Evolutionary conservation across 2,113 vertebrate species (phyloP).

Genomic region (Tyrannus savana): DNA sequence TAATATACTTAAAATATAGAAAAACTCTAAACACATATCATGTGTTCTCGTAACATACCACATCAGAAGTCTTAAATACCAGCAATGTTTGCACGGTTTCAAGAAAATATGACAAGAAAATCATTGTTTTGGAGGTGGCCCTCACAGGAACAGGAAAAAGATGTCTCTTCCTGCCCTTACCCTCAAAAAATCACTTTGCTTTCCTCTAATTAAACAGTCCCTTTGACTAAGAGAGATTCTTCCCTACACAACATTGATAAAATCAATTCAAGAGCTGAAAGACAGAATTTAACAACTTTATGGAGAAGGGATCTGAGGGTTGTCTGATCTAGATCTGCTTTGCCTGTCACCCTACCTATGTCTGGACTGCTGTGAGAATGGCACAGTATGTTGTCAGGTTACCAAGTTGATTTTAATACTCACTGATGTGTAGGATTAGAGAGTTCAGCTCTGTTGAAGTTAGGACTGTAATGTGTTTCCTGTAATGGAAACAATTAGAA

Average conservation of each 20-base stretch:
- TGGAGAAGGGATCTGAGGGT: neutral
- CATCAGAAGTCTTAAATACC: neutral
- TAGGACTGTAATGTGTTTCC: neutral
- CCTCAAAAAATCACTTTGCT: neutral
- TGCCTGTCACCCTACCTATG: neutral
- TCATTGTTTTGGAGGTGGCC: neutral
- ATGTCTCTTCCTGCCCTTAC: neutral
- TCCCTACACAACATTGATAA: neutral
- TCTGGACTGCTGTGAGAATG: neutral
- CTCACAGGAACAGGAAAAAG: neutral
- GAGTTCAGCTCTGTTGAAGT: neutral
- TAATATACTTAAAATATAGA: neutral
- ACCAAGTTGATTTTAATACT: neutral
- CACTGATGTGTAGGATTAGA: neutral
- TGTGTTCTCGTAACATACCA: neutral
- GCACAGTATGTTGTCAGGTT: neutral
- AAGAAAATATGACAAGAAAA: neutral
- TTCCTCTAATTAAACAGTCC: neutral
- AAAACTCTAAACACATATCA: neutral
- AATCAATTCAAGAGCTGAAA: neutral
- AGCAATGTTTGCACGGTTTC: fast-evolving
- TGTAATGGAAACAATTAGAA: neutral
- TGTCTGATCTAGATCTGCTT: neutral
- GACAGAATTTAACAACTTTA: neutral
- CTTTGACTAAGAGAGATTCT: neutral